Evolutionary conservation across 2,113 vertebrate genomes (phyloP).

Genomic region (Hyla sarda): DNA sequence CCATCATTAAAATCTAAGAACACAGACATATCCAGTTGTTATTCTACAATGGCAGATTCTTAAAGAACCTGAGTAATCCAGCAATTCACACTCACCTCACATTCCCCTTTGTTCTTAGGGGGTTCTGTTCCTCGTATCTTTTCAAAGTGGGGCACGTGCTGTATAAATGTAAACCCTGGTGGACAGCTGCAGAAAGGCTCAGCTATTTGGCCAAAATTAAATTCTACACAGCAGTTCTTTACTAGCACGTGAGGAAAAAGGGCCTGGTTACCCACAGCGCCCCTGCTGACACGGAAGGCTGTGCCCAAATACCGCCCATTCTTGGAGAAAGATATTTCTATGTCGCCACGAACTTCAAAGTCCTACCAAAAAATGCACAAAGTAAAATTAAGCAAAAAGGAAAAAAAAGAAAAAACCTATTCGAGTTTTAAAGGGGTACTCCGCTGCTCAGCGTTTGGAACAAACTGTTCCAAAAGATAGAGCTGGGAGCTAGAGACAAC

Average conservation of each 20-base stretch:
- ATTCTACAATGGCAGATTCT: no score
- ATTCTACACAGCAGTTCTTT: constrained; percentile 90
- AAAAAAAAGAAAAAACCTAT: neutral
- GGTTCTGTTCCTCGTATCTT: constrained; percentile 81
- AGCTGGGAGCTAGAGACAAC: no score
- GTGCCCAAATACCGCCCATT: constrained; percentile 83
- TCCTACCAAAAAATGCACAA: constrained; percentile 70
- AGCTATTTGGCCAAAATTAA: constrained; percentile 87
- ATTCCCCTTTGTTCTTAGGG: constrained; percentile 84
- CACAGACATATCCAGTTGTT: neutral
- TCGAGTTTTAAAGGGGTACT: no score
- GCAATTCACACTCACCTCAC: constrained; percentile 78
- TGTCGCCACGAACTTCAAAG: constrained; percentile 82
- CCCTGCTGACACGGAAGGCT: constrained; percentile 79
- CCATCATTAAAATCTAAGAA: constrained; percentile 90
- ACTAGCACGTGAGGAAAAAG: constrained; percentile 89
- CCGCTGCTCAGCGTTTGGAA: no score
- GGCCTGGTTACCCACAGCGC: constrained; percentile 76
- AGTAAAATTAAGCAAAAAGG: no score
- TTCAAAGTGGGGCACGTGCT: constrained; percentile 76
- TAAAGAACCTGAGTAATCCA: no score
- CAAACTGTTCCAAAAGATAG: no score
- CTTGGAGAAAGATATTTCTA: constrained; percentile 85
- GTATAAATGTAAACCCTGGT: constrained; percentile 85
- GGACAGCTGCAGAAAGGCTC: constrained; percentile 79